Base-by-base conservation (phyloP, 2,113 vertebrate genomes). In the Myrmecobius fasciatus region DNA sequence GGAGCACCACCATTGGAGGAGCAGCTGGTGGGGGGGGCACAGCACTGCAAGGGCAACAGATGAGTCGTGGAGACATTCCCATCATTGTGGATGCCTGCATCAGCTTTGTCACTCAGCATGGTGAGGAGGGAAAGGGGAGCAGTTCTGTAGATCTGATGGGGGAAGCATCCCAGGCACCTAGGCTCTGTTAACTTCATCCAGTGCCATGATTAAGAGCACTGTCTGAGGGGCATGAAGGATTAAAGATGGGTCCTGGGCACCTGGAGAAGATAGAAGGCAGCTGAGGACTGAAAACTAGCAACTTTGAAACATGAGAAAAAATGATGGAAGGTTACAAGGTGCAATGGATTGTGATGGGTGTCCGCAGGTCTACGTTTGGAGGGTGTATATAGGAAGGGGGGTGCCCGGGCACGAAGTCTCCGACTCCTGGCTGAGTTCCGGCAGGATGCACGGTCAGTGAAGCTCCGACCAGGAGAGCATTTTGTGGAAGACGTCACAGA, bases 71-170 rank as follows among this genome's bases (percentile, higher is more conserved):
- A 1, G 99, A 99, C 98, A 99, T 99, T 94, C 99, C 99, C 96
- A 99, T 99, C 98, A 99, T 99, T 0, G 99, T 99, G 97, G 99
- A 99, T 97, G 99, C 99, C 98, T 99, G 99, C 98, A 99, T 99
- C 0, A 99, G 99, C 96, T 99, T 99, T 98, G 99, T 99, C 98
- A 99, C 99, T 0, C 99, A 99, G 98, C 99, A 99, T 0, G 99
- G 99, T 99, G 97, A 99, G 99, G 20, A 83, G n/a, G 60, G 60
- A 17, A 20, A 83, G 67, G n/a, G 67, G 20, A 75, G 36, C 5
- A 22, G 67, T n/a, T 83, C 67, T n/a, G 8, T 22, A 43, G n/a
- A 83, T 24, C 17, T 0, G 67, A 43, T 31, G 6, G 5, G 36
- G 67, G n/a, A 67, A 75, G n/a, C n/a, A 24, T 43, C n/a, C 20